Base-by-base conservation (phyloP, 2,113 vertebrate species). In the Limanda limanda region DNA sequence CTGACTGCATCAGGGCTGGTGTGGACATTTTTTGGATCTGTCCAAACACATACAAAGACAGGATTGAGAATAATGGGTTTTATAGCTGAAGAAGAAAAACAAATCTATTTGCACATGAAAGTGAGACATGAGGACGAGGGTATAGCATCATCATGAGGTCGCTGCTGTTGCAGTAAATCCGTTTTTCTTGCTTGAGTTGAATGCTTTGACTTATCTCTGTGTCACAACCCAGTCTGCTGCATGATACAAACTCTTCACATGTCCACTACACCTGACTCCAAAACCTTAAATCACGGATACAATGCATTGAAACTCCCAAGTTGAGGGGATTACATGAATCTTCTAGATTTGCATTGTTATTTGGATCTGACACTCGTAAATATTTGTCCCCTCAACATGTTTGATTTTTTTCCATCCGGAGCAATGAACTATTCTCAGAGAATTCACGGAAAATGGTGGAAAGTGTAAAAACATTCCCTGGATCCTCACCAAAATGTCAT, bases 41-140 rank as follows among this genome's bases (percentile, higher is more conserved):
- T 42, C 51, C 71, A 70, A 83, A 81, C 18, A 27, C 20, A 23
- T 21, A 63, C 20, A 66, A 35, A 47, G 3, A 48, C 8, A 13
- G 2, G 20, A 75, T 61, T 69, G 21, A 66, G 20, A 47, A 63
- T 27, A 48, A 54, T n/a, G 18, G 51, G 51, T 56, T 79, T 79
- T 18, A 68, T 57, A 69, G 48, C 20, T 60, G 13, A 82, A 48
- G 55, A 81, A 40, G 42, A 73, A 37, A 76, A 17, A 8, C 13
- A 52, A 76, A 65, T 61, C 9, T 63, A 60, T 78, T 86, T 88
- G 67, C 83, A 84, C 77, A 67, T 47, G 1, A 73, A 74, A 71
- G n/a, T 13, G 21, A 70, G 60, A 60, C 14, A 31, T 48, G 18
- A 21, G 1, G 21, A 35, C 64, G 58, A 70, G 5, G 70, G 37